Base-by-base conservation (phyloP, 2,113 vertebrate species). In the Antechinus stuartii region DNA sequence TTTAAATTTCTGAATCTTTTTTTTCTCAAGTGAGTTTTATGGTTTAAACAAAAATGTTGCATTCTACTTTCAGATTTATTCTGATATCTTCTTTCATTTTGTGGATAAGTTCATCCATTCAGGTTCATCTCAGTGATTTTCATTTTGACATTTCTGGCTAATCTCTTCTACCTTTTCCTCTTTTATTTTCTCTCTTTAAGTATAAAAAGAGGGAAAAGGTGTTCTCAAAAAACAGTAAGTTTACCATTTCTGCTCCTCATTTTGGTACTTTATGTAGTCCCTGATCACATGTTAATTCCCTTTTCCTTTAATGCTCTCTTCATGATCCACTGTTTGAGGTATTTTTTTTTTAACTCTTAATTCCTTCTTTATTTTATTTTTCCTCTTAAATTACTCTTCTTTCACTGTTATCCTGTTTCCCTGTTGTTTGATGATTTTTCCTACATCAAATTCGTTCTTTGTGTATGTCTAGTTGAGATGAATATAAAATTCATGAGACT, bases 341-440 rank as follows among this genome's bases (percentile, higher is more conserved):
- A 27, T 92, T 94, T 22, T 30, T 22, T 30, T 68, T 94, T 93
- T 35, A 89, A 91, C 9, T 91, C 90, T 93, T 92, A 27, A 55
- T 91, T 96, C 92, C 68, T 93, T 57, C 54, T 19, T 89, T 95
- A n/a, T 76, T 76, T n/a, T n/a, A 76, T 16, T n/a, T 4, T 22
- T 1, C 4, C 35, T 76, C 68, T 68, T 76, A 76, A 76, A n/a
- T 16, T 25, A 19, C 35, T 76, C 14, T 95, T 26, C 30, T 95
- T 68, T 96, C 56, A 23, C 92, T 19, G 53, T 53, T 94, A 30
- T 95, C 89, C 11, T 54, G 27, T 26, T 91, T 89, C 61, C 0
- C 92, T 96, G 27, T 8, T 95, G 0, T 4, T 90, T 91, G 92
- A 42, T 94, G 54, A 6, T 94, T 94, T 89, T 94, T 55, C 68